Evolutionary conservation across 1,140 invertebrate species (phyloP).

Genomic region (Cecropterus lyciades): DNA sequence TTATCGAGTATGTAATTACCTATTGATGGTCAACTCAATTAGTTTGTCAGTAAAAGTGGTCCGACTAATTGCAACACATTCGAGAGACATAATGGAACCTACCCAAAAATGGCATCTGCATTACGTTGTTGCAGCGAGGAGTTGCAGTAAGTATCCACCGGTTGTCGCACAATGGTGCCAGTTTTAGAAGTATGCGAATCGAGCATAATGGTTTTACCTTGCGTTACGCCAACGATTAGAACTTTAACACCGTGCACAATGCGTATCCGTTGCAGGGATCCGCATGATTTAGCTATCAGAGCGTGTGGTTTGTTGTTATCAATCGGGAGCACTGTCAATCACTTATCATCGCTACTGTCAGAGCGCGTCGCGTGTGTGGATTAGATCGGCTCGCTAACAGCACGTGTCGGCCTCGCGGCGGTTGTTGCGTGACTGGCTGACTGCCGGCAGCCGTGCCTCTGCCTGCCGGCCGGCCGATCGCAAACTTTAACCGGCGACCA

Average conservation of each 20-base stretch:
- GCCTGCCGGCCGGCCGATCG: constrained; percentile 60
- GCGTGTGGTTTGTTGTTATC: constrained; percentile 55
- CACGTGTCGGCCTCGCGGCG: constrained; percentile 60
- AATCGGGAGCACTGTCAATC: constrained; percentile 64
- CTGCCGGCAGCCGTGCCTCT: constrained; percentile 27
- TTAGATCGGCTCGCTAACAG: constrained; percentile 25
- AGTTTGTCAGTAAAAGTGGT: constrained; percentile 23
- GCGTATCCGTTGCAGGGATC: constrained; percentile 46
- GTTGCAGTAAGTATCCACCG: constrained; percentile 52
- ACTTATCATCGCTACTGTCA: constrained; percentile 75
- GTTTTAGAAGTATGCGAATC: constrained; percentile 68
- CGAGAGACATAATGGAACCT: constrained; percentile 20
- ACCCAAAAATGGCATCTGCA: constrained; percentile 43
- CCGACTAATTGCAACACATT: constrained; percentile 11
- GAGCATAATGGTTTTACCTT: constrained; percentile 75
- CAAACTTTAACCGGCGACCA: constrained; percentile 74
- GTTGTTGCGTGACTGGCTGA: constrained; percentile 67
- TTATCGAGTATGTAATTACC: constrained; percentile 12
- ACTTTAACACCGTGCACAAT: constrained; percentile 49
- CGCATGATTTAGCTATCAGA: constrained; percentile 55
- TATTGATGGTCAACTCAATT: constrained; percentile 12
- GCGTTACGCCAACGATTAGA: constrained; percentile 56
- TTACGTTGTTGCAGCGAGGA: constrained; percentile 48
- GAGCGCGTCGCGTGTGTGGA: constrained; percentile 52
- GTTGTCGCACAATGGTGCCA: constrained; percentile 67